Evolutionary conservation across 2,113 vertebrate genomes (phyloP).

Genomic region (Promerops cafer): DNA sequence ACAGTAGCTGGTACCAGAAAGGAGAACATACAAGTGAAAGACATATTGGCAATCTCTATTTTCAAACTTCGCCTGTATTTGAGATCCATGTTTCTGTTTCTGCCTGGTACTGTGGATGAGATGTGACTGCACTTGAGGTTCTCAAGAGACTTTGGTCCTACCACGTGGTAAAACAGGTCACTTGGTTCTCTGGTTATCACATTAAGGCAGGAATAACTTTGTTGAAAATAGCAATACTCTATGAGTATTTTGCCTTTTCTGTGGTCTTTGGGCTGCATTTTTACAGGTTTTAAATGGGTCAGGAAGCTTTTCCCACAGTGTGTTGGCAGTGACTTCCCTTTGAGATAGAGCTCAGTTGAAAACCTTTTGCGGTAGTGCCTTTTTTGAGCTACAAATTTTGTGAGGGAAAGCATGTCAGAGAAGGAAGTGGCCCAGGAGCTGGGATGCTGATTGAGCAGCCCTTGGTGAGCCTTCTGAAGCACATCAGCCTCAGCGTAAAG

Average conservation of each 20-base stretch:
- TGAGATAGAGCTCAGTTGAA: background rate
- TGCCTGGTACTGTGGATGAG: background rate
- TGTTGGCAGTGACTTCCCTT: background rate
- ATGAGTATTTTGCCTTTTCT: background rate
- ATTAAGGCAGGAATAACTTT: background rate
- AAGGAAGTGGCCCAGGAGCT: background rate
- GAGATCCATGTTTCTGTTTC: background rate
- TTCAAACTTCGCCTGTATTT: background rate
- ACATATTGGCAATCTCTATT: background rate
- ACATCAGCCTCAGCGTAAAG: rapidly evolving
- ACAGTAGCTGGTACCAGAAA: background rate
- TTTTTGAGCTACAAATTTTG: background rate
- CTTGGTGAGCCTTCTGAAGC: background rate
- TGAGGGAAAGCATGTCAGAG: background rate
- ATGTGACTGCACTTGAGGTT: background rate
- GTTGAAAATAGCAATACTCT: background rate
- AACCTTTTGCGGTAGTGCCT: background rate
- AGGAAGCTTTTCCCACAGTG: background rate
- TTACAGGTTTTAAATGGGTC: background rate
- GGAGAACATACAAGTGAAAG: background rate
- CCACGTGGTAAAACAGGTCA: background rate
- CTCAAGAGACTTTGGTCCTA: background rate
- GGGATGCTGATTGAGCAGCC: background rate
- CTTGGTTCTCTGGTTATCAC: background rate
- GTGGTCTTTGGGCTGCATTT: background rate